These are phyloP conservation scores for Entomyzon cyanotis DNA, from an alignment of 2,113 vertebrate species.

Conservation along the genomic window DNA sequence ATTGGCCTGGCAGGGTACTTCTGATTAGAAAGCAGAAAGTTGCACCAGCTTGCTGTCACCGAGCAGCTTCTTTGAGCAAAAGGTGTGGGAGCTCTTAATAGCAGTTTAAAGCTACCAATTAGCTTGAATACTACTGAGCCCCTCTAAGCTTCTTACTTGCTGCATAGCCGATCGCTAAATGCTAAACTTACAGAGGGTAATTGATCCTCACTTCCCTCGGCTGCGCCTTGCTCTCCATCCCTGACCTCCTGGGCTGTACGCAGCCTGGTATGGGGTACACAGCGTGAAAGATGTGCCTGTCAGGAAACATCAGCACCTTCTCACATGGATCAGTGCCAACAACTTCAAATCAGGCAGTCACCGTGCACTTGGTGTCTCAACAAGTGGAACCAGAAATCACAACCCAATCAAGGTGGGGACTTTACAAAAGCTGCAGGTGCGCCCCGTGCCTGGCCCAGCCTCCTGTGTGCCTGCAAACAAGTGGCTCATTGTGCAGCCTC, in stretches of 20 bases:
- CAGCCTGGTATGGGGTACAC: not conserved
- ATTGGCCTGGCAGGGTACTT: not conserved
- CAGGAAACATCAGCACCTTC: not conserved
- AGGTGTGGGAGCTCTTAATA: constrained; percentile 56
- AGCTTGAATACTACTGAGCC: constrained; percentile 33
- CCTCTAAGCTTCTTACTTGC: constrained; percentile 39
- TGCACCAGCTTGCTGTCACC: not conserved
- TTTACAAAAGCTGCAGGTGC: not conserved
- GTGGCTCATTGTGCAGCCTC: constrained; percentile 42
- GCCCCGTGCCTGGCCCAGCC: not conserved
- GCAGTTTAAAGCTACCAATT: constrained; percentile 54
- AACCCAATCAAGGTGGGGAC: not conserved
- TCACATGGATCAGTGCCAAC: not conserved
- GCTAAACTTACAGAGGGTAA: constrained; percentile 35
- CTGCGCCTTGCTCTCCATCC: not conserved
- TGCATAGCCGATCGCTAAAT: not conserved
- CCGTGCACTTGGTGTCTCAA: accelerated
- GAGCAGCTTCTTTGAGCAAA: not conserved
- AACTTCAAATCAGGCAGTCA: not conserved
- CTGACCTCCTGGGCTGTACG: not conserved
- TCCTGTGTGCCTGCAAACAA: not conserved
- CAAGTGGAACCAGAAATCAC: not conserved
- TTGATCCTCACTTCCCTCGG: not conserved
- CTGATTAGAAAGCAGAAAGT: not conserved
- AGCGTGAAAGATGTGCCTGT: not conserved